Evolutionary conservation across 2,797 vertebrate genomes (phyloP).

Genomic region (Gastrophryne carolinensis): DNA sequence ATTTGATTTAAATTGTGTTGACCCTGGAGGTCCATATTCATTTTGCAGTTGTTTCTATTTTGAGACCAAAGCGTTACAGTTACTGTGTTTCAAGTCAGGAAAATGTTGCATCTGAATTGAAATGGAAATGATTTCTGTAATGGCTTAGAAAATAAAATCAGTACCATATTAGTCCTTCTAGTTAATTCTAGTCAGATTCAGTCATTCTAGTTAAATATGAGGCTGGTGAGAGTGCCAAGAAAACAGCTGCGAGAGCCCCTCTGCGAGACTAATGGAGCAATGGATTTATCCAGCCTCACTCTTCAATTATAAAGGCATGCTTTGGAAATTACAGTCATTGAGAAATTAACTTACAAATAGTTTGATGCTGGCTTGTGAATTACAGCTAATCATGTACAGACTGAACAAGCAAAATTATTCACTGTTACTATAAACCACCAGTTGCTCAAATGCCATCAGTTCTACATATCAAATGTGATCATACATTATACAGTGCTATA

Average conservation of each 20-base stretch:
- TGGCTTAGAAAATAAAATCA: not conserved
- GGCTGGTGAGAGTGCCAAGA: not conserved
- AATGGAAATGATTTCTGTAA: not conserved
- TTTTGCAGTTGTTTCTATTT: no score
- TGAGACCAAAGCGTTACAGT: no score
- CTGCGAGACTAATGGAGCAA: conserved; percentile 1
- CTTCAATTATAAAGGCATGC: conserved; percentile 3
- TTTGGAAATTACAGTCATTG: conserved; percentile 32
- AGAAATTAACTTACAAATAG: conserved; percentile 40
- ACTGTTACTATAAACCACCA: not conserved
- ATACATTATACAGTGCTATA: no score
- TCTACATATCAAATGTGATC: no score
- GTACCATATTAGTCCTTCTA: not conserved
- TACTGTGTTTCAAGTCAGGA: no score
- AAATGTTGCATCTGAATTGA: no score
- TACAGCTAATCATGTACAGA: conserved; percentile 17
- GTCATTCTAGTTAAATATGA: not conserved
- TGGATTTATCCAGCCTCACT: not conserved
- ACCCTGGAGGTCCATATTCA: no score
- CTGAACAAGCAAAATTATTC: not conserved
- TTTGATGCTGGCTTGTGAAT: conserved; percentile 17
- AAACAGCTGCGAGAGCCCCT: not conserved
- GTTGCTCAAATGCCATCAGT: not conserved
- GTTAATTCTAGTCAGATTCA: no score
- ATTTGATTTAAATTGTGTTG: no score